phyloP scores from a whole-genome alignment of 1,140 invertebrate genomes.

The Drepana arcuata region DNA sequence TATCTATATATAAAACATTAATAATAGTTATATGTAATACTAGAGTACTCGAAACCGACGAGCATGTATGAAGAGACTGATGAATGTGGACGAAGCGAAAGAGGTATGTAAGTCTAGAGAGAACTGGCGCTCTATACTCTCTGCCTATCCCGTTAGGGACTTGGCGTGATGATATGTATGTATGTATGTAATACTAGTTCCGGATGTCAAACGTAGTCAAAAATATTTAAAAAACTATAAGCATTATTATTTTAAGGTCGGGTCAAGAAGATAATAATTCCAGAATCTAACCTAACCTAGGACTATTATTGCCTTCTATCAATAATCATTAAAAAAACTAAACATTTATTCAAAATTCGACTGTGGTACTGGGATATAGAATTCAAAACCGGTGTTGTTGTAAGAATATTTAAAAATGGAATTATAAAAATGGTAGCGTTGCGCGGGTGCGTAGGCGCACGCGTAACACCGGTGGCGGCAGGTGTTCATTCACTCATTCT shows the following conservation, averaged over 20 bases:
- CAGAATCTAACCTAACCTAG: too few relatives aligned
- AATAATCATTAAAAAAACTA: slow-evolving; percentile 23
- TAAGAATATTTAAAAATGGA: slow-evolving; percentile 25
- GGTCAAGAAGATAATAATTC: slow-evolving; percentile 53
- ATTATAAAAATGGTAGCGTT: slow-evolving; percentile 25
- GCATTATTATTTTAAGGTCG: slow-evolving; percentile 64
- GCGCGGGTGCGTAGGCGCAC: slow-evolving; percentile 44
- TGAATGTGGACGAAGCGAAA: too few relatives aligned
- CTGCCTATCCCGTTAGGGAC: too few relatives aligned
- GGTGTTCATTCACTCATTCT: slow-evolving; percentile 69
- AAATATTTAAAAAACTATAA: slow-evolving; percentile 60
- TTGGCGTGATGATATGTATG: too few relatives aligned
- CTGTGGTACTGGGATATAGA: slow-evolving; percentile 21
- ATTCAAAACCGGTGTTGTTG: slow-evolving; percentile 17
- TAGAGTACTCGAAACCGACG: too few relatives aligned
- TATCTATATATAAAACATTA: too few relatives aligned
- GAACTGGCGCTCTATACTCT: too few relatives aligned
- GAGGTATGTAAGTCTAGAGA: too few relatives aligned
- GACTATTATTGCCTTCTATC: slow-evolving; percentile 28
- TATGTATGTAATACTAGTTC: too few relatives aligned
- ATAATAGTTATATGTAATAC: too few relatives aligned
- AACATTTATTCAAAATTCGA: slow-evolving; percentile 16
- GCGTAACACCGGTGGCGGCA: slow-evolving; percentile 66
- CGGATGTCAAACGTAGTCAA: slow-evolving; percentile 51
- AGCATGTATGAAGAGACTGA: too few relatives aligned